phyloP scores from a whole-genome alignment of 2,888 invertebrate genomes.

The Geotrupes spiniger region DNA sequence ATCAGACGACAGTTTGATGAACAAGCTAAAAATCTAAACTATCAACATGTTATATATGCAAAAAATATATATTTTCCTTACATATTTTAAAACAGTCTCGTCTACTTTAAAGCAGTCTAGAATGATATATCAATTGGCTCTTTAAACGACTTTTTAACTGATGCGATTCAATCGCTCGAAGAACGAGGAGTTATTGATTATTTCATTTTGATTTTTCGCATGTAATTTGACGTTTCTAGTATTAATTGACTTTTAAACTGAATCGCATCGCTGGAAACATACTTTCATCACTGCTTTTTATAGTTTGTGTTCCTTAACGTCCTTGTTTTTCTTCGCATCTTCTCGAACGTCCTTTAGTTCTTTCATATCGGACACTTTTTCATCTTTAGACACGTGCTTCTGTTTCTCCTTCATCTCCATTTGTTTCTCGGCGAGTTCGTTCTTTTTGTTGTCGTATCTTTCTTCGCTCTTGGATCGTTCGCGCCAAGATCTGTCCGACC shows the following conservation, averaged over 20 bases:
- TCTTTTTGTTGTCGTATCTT: conserved; percentile 71
- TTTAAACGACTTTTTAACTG: neutral
- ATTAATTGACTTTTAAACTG: conserved; percentile 9
- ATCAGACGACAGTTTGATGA: neutral
- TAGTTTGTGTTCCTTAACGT: conserved; percentile 26
- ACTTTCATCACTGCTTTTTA: conserved; percentile 17
- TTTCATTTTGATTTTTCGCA: conserved; percentile 2
- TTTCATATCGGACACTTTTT: conserved; percentile 38
- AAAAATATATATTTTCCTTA: conserved; percentile 1
- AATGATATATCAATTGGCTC: neutral
- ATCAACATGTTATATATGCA: neutral
- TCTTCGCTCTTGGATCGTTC: conserved; percentile 56
- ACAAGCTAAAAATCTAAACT: neutral
- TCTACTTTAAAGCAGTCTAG: conserved; percentile 13
- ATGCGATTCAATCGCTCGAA: neutral
- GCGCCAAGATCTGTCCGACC: conserved; percentile 36
- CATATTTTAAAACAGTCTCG: conserved; percentile 13
- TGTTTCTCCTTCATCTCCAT: conserved; percentile 79
- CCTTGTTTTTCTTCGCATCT: conserved; percentile 50
- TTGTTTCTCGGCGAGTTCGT: conserved; percentile 72
- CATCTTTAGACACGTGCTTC: conserved; percentile 62
- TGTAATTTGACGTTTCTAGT: neutral
- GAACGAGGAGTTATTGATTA: neutral
- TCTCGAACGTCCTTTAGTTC: conserved; percentile 50
- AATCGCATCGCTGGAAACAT: conserved; percentile 14